Evolutionary conservation across 2,113 vertebrate species (phyloP), one percentile per base, ranked within the genome.

Genomic region (Parotia lawesii): DNA sequence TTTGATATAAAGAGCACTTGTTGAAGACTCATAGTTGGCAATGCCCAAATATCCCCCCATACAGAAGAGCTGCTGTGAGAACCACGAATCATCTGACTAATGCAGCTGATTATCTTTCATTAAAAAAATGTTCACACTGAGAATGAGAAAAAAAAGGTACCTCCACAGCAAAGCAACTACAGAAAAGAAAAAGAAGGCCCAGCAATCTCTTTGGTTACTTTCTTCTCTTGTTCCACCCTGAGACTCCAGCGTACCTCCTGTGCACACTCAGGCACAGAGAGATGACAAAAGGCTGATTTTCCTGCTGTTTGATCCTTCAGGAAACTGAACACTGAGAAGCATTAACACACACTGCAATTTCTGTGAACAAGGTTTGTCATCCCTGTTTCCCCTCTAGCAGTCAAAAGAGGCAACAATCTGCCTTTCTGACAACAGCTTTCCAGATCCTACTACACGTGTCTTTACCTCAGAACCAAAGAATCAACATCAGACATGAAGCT

Each of bases 291-390:
- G 12, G n/a, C 53, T 65, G 45, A 61, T 75, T 82, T 89, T 73
- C 66, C 29, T 72, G 45, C 48, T 18, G 19, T 37, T 42, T 65
- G n/a, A 72, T 60, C 31, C 65, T 90, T 48, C 38, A 82, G 53
- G 50, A 90, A 85, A 37, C 45, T 12, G n/a, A 92, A 65, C 51
- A 47, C 57, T 0, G 0, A 82, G 54, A 44, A 87, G 56, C 74
- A 54, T 10, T 56, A 61, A 80, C 37, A 74, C 18, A 45, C 37
- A 18, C 1, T 58, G 66, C 67, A 93, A 72, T 89, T 90, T 89
- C 89, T 50, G 38, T 2, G 5, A 89, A 95, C 91, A 94, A 80
- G 64, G 11, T 37, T 73, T 93, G 44, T 56, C 67, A 79, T 47
- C 67, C 50, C 21, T 5, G 15, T 51, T 73, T 54, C 51, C 81